Evolutionary conservation across 2,797 vertebrate species (phyloP).

Genomic region (Melopsittacus undulatus): DNA sequence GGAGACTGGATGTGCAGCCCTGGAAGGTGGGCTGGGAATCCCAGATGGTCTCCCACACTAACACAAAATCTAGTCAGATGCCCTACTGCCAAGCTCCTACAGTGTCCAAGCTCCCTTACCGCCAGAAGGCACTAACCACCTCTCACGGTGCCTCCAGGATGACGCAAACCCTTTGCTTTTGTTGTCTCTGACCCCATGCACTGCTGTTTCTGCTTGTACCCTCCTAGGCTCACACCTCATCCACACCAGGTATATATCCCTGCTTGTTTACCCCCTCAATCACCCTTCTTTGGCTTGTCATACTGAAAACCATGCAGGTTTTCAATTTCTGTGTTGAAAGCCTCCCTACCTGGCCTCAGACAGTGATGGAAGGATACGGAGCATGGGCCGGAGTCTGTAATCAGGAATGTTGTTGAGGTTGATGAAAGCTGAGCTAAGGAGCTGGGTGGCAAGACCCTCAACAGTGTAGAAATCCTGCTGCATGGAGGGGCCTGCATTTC

Average conservation of each 20-base stretch:
- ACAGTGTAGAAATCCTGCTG: constrained; percentile 93
- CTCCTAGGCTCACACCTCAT: not conserved
- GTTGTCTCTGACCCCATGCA: not conserved
- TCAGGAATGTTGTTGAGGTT: constrained; percentile 92
- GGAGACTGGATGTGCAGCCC: not conserved
- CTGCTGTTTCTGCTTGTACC: not conserved
- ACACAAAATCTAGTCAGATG: not conserved
- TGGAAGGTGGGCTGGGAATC: not conserved
- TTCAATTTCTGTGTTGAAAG: not conserved
- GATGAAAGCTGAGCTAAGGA: constrained; percentile 87
- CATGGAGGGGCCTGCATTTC: constrained; percentile 87
- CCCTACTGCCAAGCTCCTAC: not conserved
- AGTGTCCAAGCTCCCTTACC: not conserved
- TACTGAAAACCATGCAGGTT: not conserved
- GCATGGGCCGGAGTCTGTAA: constrained; percentile 89
- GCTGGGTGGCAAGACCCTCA: constrained; percentile 84
- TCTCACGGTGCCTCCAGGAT: not conserved
- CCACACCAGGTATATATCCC: not conserved
- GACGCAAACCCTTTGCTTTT: not conserved
- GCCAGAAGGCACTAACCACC: not conserved
- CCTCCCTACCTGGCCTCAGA: not conserved
- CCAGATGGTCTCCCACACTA: not conserved
- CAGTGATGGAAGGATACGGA: constrained; percentile 89
- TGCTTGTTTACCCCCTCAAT: not conserved
- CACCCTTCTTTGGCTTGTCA: not conserved